Evolutionary conservation across 2,797 vertebrate genomes (phyloP).

Genomic region (Sebastes minor): DNA sequence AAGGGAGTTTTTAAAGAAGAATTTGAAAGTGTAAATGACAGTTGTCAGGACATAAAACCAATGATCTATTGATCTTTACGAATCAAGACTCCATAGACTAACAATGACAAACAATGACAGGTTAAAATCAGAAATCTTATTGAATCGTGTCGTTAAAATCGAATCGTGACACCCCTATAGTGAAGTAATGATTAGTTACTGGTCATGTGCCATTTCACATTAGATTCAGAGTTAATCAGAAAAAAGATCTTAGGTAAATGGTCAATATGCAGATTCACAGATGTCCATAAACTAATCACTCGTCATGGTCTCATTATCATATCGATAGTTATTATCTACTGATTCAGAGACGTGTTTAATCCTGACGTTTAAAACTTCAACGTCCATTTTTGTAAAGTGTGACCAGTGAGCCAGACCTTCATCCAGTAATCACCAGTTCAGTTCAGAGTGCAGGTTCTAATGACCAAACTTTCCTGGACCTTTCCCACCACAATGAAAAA

Average conservation of each 20-base stretch:
- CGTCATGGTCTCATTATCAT: not conserved
- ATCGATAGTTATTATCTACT: not conserved
- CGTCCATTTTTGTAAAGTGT: not conserved
- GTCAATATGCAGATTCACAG: not conserved
- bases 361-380: not conserved
- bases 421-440: not conserved
- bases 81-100: too few species aligned
- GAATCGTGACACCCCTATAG: too few species aligned
- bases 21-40: too few species aligned
- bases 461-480: conserved; percentile 11
- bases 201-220: not conserved
- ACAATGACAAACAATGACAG: too few species aligned
- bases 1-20: too few species aligned
- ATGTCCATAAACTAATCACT: not conserved
- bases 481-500: conserved; percentile 20
- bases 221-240: not conserved
- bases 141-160: too few species aligned
- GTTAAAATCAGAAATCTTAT: too few species aligned
- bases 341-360: not conserved
- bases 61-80: too few species aligned
- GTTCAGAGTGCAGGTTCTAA: not conserved
- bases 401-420: not conserved
- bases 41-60: too few species aligned
- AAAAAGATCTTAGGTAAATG: not conserved
- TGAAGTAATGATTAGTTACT: too few species aligned